Conservation (phyloP, 2,888 invertebrate species). For the Folsomia candida region DNA sequence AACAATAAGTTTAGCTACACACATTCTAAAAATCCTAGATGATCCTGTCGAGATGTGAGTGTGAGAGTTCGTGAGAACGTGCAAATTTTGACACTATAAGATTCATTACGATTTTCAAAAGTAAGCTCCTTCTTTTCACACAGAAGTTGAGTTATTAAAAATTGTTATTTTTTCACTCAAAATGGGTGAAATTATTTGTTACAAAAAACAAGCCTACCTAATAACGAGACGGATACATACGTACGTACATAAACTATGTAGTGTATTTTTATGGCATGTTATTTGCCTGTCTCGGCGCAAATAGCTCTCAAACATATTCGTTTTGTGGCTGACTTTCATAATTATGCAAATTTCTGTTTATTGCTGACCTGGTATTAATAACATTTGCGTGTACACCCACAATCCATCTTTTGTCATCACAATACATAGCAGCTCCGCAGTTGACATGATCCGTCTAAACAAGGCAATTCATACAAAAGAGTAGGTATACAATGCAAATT, state of each 20-base stretch:
- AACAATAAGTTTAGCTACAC: background rate
- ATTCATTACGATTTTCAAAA: background rate
- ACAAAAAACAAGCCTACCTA: too few relatives aligned
- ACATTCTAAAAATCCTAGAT: background rate
- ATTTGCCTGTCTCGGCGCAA: too few relatives aligned
- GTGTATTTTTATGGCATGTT: too few relatives aligned
- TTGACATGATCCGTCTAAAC: background rate
- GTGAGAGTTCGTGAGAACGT: slow-evolving; percentile 10
- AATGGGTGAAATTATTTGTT: too few relatives aligned
- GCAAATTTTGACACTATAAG: slow-evolving; percentile 11
- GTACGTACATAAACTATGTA: background rate
- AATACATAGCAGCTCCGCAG: background rate
- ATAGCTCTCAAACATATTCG: background rate
- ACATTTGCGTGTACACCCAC: slow-evolving; percentile 35
- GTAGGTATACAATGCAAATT: too few relatives aligned
- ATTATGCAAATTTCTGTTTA: background rate
- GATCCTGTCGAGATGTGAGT: too few relatives aligned
- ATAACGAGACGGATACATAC: too few relatives aligned
- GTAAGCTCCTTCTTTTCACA: background rate
- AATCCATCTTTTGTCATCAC: slow-evolving; percentile 37
- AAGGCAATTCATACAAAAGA: slow-evolving; percentile 3
- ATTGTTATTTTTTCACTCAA: too few relatives aligned
- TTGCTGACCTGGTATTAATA: background rate
- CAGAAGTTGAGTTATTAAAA: background rate
- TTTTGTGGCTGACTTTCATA: background rate